phyloP scores from a whole-genome alignment of 2,113 vertebrate genomes.

The Plecotus auritus region DNA sequence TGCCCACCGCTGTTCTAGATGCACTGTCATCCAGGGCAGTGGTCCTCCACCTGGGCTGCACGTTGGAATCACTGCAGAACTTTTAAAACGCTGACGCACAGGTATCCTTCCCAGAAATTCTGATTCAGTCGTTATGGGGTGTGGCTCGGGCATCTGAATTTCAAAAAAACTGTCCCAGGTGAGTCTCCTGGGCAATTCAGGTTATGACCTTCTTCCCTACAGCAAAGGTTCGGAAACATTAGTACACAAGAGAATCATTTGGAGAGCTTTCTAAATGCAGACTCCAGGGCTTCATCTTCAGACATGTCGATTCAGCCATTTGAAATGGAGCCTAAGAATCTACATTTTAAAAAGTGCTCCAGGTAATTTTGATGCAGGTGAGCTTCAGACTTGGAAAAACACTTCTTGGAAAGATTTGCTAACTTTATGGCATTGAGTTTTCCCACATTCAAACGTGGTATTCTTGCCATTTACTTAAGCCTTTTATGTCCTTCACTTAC shows the following conservation, averaged over 20 bases:
- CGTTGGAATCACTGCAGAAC: neutral
- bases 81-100: neutral
- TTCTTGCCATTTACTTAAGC: conserved; percentile 17
- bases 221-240: neutral
- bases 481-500: neutral
- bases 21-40: neutral
- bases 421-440: neutral
- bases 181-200: neutral
- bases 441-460: neutral
- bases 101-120: neutral
- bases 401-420: neutral
- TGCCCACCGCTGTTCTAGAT: no score
- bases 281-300: neutral
- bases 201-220: neutral
- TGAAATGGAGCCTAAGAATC: neutral
- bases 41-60: neutral
- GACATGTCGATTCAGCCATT: neutral
- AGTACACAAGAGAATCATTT: neutral
- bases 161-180: neutral
- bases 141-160: neutral
- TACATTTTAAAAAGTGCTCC: neutral
- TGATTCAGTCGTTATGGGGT: neutral
- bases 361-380: neutral
- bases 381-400: neutral
- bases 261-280: neutral